Base-by-base conservation (phyloP, 2,797 vertebrate genomes). In the Pseudomugil tenellus region DNA sequence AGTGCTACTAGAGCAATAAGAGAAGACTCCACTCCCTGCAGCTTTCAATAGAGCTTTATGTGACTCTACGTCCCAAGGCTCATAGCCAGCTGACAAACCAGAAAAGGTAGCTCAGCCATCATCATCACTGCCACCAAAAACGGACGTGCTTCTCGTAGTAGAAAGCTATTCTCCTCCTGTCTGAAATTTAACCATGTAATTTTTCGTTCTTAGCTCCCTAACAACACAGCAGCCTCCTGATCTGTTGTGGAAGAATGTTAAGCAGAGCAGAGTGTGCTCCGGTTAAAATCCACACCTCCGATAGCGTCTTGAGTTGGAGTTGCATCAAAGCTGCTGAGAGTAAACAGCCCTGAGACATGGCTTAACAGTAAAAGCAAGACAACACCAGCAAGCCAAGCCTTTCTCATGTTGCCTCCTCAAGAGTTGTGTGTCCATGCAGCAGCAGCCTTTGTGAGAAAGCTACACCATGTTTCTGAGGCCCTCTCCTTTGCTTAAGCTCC, bases 401-500 rank as follows among this genome's bases (percentile, higher is more conserved):
- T 79, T 90, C 84, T 85, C 82, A 71, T 84, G 83, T 82, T 79
- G 78, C 85, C 84, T 90, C 83, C 80, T 86, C 64, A 72, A 85
- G 81, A 90, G 81, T 73, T 66, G 72, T 58, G 76, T 83, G 80
- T 85, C 81, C 84, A 69, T 74, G 87, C 85, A 83, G 71, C 80
- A 34, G 87, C 74, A 72, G 85, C 81, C 78, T 87, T 91, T 92
- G 91, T 91, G 89, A 81, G 89, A 92, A 89, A 86, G 80, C 88
- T 87, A 75, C 91, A 81, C 86, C 84, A 79, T 84, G 91, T 91
- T 89, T 92, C 83, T 82, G 84, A 90, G 91, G 87, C 91, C 83
- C 86, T 92, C 87, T 92, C 89, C 81, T 85, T 84, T 63, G 79
- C 85, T 81, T 91, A 91, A 92, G 90, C 89, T 90, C 89, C 84